Evolutionary conservation across 2,888 invertebrate species (phyloP).

Genomic region (Cerastis leucographa): DNA sequence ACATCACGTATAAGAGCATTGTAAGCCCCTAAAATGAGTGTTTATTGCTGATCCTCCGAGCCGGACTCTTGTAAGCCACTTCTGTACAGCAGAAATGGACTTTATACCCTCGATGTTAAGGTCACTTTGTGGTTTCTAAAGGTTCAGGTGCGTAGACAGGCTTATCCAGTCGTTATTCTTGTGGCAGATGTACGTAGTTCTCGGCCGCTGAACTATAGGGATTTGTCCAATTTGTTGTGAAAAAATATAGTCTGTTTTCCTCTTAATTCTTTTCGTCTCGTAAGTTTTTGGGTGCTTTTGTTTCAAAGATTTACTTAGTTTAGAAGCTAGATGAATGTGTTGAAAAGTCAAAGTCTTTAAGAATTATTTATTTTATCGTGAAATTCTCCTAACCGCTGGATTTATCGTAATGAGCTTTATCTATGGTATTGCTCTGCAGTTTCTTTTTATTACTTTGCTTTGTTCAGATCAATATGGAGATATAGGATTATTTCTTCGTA

Average conservation of each 20-base stretch:
- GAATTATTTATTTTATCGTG: slow-evolving; percentile 3
- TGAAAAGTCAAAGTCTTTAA: slow-evolving; percentile 20
- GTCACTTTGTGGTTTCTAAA: slow-evolving; percentile 63
- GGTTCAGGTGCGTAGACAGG: slow-evolving; percentile 83
- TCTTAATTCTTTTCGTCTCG: slow-evolving; percentile 62
- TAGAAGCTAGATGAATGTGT: slow-evolving; percentile 30
- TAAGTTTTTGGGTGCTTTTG: slow-evolving; percentile 42
- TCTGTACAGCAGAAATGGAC: slow-evolving; percentile 71
- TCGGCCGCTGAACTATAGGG: slow-evolving; percentile 74
- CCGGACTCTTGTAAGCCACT: slow-evolving; percentile 75
- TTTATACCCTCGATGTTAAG: slow-evolving; percentile 74
- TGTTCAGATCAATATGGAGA: slow-evolving; percentile 37
- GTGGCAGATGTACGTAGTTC: slow-evolving; percentile 77
- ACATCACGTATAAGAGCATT: slow-evolving; percentile 84
- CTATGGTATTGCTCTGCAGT: slow-evolving; percentile 14
- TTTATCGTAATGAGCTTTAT: slow-evolving; percentile 36
- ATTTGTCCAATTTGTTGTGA: slow-evolving; percentile 71
- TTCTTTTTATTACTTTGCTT: slow-evolving; percentile 29
- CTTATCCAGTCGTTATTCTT: slow-evolving; percentile 84
- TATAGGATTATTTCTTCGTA: slow-evolving; percentile 36
- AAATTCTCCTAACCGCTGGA: neutral
- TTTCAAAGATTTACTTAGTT: slow-evolving; percentile 27
- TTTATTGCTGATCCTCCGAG: slow-evolving; percentile 86
- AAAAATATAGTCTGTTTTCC: slow-evolving; percentile 56
- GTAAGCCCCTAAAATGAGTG: slow-evolving; percentile 87